These are phyloP conservation scores for Lophotriccus pileatus DNA, from an alignment of 2,797 vertebrate genomes.

Conservation along the genomic window DNA sequence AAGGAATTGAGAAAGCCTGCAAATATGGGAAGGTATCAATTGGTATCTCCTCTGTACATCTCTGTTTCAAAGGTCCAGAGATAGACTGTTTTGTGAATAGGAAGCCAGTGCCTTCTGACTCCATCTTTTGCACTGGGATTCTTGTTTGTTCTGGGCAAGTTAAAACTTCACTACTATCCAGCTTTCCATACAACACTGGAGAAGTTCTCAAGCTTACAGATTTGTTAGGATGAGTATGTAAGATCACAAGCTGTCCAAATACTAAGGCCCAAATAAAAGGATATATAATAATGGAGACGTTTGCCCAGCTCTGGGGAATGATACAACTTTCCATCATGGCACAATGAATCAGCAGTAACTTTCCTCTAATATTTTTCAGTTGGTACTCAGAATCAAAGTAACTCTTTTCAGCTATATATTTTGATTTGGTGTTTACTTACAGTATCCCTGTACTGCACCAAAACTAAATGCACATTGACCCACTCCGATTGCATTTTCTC, in stretches of 20 bases:
- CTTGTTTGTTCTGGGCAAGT: neutral
- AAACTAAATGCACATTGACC: constrained; percentile 77
- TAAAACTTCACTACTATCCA: neutral
- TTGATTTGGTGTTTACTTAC: constrained; percentile 71
- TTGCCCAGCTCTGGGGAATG: neutral
- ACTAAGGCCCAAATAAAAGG: neutral
- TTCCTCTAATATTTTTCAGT: neutral
- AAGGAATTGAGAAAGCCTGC: neutral
- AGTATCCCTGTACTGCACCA: constrained; percentile 85
- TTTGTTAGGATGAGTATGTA: neutral
- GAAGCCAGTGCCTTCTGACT: neutral
- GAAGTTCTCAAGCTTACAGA: neutral
- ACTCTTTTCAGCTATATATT: neutral
- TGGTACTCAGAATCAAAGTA: neutral
- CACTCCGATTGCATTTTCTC: constrained; percentile 91
- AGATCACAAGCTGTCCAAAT: neutral
- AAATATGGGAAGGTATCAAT: neutral
- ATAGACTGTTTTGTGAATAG: neutral
- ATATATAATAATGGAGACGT: neutral
- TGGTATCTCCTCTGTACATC: neutral
- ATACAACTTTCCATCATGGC: neutral
- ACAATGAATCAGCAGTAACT: neutral
- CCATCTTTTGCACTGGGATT: neutral
- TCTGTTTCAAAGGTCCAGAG: neutral
- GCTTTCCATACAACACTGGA: neutral